Percentiles rank a stretch among this genome's conserved stretches.
Conservation (phyloP, 2,797 vertebrate species). For the Acipenser transmontanus region DNA sequence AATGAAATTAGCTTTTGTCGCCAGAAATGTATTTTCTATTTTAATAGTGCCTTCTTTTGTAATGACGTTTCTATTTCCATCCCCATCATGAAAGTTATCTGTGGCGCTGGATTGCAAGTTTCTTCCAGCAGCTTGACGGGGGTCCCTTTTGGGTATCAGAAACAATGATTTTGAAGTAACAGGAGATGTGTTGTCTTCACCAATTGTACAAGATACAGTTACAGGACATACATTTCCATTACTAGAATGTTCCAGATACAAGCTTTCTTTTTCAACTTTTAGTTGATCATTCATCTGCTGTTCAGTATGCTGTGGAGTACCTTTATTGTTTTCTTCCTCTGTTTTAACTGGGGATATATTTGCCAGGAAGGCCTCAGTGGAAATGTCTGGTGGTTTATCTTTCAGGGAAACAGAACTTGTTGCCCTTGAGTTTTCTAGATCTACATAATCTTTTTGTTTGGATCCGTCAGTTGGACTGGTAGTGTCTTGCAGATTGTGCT, state of each 20-base stretch:
- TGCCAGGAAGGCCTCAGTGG: constrained; percentile 84
- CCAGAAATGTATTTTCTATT: constrained; percentile 30
- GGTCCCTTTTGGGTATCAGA: constrained; percentile 63
- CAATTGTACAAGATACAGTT: background rate
- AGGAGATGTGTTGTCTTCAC: constrained; percentile 30
- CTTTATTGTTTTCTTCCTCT: constrained; percentile 39
- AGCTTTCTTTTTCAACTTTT: constrained; percentile 38
- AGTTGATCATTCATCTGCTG: constrained; percentile 44
- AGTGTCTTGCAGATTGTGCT: constrained; percentile 24
- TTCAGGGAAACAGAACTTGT: constrained; percentile 69
- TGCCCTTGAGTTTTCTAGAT: constrained; percentile 41
- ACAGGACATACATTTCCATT: constrained; percentile 25
- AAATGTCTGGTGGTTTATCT: constrained; percentile 90
- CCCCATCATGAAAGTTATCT: background rate
- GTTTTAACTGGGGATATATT: constrained; percentile 60
- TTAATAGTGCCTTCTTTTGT: constrained; percentile 50
- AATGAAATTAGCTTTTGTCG: constrained; percentile 25
- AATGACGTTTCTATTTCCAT: background rate
- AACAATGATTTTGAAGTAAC: constrained; percentile 53
- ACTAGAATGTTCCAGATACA: constrained; percentile 36
- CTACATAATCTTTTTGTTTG: constrained; percentile 27
- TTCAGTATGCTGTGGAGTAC: constrained; percentile 36
- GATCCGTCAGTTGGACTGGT: constrained; percentile 36
- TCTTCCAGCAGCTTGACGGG: constrained; percentile 72
- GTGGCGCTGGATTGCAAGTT: constrained; percentile 57